Percentiles rank a stretch among this genome's conserved stretches.
These are phyloP conservation scores for Lepidurus apus DNA, from an alignment of 1,140 invertebrate genomes.

Conservation along the genomic window DNA sequence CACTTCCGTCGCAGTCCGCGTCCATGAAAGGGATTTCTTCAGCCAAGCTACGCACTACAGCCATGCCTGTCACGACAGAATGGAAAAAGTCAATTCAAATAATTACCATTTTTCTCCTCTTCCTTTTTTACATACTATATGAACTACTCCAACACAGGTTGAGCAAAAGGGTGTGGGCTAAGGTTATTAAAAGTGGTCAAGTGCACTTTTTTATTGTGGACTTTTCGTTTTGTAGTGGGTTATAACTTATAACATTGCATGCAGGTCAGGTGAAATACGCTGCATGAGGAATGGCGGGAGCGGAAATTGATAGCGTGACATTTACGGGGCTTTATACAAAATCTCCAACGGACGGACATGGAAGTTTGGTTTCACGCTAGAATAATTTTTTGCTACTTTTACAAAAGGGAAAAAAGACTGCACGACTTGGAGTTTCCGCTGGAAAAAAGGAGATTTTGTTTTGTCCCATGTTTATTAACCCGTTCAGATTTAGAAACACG, in stretches of 20 bases:
- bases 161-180: neutral
- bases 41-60: conserved; percentile 21
- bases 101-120: no score
- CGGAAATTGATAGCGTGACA: conserved; percentile 18
- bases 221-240: neutral
- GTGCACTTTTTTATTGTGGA: neutral
- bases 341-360: neutral
- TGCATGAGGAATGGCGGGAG: neutral
- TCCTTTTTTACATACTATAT: no score
- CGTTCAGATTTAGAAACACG: neutral
- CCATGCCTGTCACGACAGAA: neutral
- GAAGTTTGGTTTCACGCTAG: conserved; percentile 18
- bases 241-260: neutral
- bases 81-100: neutral
- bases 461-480: neutral
- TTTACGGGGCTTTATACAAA: neutral
- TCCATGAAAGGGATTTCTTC: conserved; percentile 34
- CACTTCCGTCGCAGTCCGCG: conserved; percentile 31
- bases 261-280: neutral
- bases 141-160: no score
- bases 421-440: neutral
- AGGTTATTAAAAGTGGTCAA: neutral
- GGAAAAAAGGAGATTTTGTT: neutral
- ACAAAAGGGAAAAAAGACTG: neutral
- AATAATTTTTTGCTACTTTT: neutral